Base-by-base conservation (phyloP, 2,888 invertebrate genomes). In the Dynastes hyllus region DNA sequence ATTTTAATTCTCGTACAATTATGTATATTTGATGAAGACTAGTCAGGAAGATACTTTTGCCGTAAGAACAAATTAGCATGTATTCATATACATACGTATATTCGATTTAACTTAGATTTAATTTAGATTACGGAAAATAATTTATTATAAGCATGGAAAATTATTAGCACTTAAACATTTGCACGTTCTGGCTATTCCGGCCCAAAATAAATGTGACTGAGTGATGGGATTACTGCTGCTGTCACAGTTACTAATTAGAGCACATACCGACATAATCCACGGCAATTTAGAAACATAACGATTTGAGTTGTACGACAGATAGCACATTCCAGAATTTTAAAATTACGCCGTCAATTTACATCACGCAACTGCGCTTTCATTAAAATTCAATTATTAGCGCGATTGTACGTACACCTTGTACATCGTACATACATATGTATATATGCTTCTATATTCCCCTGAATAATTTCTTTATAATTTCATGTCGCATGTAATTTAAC, bases 401-500 rank as follows among this genome's bases (percentile, higher is more conserved):
- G n/a, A 55, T 55, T 55, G 55, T 55, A 55, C 16, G n/a, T 55
- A 55, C 3, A 55, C 16, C 1, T 55, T 16, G 2, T 55, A 55
- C 55, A 45, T 45, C 11, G 2, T 45, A 8, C 45, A 45, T 45
- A 45, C 9, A 8, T 45, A 2, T 32, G 45, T 45, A 45, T 8
- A 8, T 55, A 55, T 16, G 13, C 16, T 5, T 55, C n/a, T 6
- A 1, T 16, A 16, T 55, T 55, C 5, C n/a, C 1, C 53, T 55
- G 53, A 55, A 55, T 55, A 55, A 55, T n/a, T 63, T 29, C 22
- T 11, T 63, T 63, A 29, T 63, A 63, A 63, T 63, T 63, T 22
- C 63, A 29, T 63, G 29, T 27, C 13, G 29, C 63, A 29, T 63
- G 63, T 55, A 55, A 55, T 13, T 63, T 13, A 29, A 29, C 27